Evolutionary conservation across 2,888 invertebrate genomes (phyloP).

Genomic region (Xylocampa areola): DNA sequence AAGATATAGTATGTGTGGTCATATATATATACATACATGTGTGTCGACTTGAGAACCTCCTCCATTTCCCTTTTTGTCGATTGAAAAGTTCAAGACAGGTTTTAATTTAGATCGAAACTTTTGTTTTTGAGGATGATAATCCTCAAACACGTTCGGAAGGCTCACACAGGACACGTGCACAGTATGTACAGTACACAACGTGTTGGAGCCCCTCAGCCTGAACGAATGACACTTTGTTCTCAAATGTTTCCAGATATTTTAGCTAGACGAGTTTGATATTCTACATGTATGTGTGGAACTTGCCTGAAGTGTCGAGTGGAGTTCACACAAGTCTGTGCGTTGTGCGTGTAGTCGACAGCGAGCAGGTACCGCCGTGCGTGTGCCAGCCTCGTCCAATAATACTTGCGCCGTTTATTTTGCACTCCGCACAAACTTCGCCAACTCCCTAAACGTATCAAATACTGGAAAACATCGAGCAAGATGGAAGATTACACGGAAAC

Average conservation of each 20-base stretch:
- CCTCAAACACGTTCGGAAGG: too few relatives aligned
- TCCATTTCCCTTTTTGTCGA: too few relatives aligned
- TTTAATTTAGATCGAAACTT: too few relatives aligned
- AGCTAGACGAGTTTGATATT: background rate
- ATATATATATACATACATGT: too few relatives aligned
- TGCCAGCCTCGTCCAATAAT: slow-evolving; percentile 2
- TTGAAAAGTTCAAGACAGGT: too few relatives aligned
- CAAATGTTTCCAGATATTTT: background rate
- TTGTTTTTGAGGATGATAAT: too few relatives aligned
- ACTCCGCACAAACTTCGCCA: slow-evolving; percentile 20
- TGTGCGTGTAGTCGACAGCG: background rate
- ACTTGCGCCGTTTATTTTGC: slow-evolving; percentile 23
- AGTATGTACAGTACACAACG: background rate
- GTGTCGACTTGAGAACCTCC: too few relatives aligned
- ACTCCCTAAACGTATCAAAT: slow-evolving; percentile 44
- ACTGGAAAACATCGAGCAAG: slow-evolving; percentile 48
- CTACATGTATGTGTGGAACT: background rate
- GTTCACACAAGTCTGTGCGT: background rate
- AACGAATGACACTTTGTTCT: background rate
- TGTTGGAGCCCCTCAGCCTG: background rate
- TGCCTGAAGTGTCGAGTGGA: background rate
- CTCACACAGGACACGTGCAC: background rate
- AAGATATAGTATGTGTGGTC: too few relatives aligned
- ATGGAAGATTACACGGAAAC: slow-evolving; percentile 50
- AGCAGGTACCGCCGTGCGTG: background rate